Percentiles rank a stretch among this genome's conserved stretches.
Evolutionary conservation across 2,797 vertebrate genomes (phyloP).

Genomic region (Leuciscus waleckii): DNA sequence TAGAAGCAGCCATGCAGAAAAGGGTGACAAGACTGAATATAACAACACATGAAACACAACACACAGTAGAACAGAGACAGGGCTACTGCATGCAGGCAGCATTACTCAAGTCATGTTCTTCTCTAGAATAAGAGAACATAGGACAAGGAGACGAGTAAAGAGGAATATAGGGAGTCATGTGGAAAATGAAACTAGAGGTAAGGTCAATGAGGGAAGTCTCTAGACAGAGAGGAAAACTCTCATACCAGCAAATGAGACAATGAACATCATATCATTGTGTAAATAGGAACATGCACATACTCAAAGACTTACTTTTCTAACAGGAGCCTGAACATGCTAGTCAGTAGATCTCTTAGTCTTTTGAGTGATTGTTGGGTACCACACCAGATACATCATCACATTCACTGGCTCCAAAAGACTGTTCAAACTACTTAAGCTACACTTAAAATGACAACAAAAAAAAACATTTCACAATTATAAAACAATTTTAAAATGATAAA

Average conservation of each 20-base stretch:
- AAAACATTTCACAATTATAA: background rate
- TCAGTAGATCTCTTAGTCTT: background rate
- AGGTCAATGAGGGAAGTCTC: background rate
- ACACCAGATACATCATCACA: background rate
- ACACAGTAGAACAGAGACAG: slow-evolving; percentile 29
- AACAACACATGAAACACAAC: slow-evolving; percentile 20
- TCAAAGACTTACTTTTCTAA: background rate
- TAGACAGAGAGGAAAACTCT: slow-evolving; percentile 15
- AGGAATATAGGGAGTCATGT: slow-evolving; percentile 26
- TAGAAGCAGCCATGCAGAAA: slow-evolving; percentile 56
- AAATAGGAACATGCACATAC: slow-evolving; percentile 48
- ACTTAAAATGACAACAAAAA: background rate
- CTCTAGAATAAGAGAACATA: slow-evolving; percentile 37
- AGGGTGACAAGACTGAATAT: slow-evolving; percentile 40
- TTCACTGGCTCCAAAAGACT: background rate
- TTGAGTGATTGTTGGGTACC: background rate
- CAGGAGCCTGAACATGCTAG: background rate
- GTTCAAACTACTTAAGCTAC: background rate
- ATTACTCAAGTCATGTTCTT: slow-evolving; percentile 12
- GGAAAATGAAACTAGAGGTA: background rate
- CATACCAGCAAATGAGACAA: background rate
- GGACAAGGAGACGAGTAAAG: slow-evolving; percentile 14
- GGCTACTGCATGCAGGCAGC: slow-evolving; percentile 8
- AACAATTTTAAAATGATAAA: background rate
- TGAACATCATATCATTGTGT: slow-evolving; percentile 54